Percentiles rank a stretch among this genome's conserved stretches.
These are phyloP conservation scores for Paraplagusia blochii DNA, from an alignment of 2,113 vertebrate genomes.

Conservation along the genomic window DNA sequence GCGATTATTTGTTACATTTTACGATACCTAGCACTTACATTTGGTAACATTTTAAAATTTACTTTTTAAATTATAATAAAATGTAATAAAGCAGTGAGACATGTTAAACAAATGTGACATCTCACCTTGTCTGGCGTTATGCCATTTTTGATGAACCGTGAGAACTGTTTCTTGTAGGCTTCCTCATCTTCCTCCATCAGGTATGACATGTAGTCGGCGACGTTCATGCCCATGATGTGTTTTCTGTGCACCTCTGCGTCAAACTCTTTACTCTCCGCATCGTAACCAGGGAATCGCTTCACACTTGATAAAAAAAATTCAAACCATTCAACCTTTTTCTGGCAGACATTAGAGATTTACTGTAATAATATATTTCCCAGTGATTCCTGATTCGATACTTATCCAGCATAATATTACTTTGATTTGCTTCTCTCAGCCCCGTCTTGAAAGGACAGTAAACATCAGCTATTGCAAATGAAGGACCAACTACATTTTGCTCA, in stretches of 20 bases:
- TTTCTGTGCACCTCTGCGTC: slow-evolving; percentile 94
- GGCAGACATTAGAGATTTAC: too few species aligned
- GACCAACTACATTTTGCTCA: slow-evolving; percentile 76
- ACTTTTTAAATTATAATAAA: too few species aligned
- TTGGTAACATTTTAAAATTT: too few species aligned
- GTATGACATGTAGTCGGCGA: slow-evolving; percentile 94
- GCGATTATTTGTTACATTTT: too few species aligned
- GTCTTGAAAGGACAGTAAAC: slow-evolving; percentile 71
- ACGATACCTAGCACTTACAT: too few species aligned
- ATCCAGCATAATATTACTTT: not conserved
- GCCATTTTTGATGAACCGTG: slow-evolving; percentile 95
- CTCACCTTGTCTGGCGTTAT: slow-evolving; percentile 86
- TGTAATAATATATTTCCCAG: too few species aligned
- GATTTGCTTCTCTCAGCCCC: slow-evolving; percentile 67
- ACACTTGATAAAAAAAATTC: slow-evolving; percentile 71
- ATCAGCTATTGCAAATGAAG: slow-evolving; percentile 73
- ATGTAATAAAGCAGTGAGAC: too few species aligned
- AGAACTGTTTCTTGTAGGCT: slow-evolving; percentile 94
- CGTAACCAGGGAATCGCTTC: slow-evolving; percentile 97
- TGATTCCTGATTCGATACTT: too few species aligned
- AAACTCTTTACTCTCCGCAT: slow-evolving; percentile 94
- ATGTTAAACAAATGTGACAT: not conserved
- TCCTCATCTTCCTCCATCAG: slow-evolving; percentile 97
- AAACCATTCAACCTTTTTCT: not conserved
- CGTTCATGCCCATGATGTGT: slow-evolving; percentile 95